Evolutionary conservation across 1,140 invertebrate species (phyloP).

Genomic region (Nilaparvata lugens): DNA sequence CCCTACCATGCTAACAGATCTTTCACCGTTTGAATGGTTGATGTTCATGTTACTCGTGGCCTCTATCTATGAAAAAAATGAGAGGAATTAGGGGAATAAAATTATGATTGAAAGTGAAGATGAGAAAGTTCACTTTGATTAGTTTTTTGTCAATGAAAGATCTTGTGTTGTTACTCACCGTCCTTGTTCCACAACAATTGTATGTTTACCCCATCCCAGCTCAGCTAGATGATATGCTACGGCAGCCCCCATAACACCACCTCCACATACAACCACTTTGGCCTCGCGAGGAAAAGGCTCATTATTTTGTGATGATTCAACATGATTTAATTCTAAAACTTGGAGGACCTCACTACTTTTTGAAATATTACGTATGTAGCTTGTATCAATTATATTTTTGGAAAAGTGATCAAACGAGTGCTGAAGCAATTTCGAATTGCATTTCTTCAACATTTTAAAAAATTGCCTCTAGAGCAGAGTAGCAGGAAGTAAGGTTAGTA

Average conservation of each 20-base stretch:
- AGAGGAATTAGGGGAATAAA: not conserved
- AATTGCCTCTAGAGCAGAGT: no score
- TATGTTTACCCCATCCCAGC: conserved; percentile 71
- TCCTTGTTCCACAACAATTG: conserved; percentile 78
- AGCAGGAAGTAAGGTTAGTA: no score
- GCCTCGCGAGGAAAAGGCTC: conserved; percentile 33
- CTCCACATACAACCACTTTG: conserved; percentile 82
- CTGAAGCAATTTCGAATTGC: not conserved
- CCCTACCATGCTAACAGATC: no score
- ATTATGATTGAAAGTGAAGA: not conserved
- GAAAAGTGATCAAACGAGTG: not conserved
- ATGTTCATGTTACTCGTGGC: no score
- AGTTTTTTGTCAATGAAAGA: not conserved
- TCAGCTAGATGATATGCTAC: conserved; percentile 88
- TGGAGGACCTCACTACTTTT: not conserved
- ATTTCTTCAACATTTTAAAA: no score
- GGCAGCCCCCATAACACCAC: conserved; percentile 86
- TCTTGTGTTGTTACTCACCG: conserved; percentile 38
- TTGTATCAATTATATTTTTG: not conserved
- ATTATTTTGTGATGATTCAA: not conserved
- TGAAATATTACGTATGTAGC: not conserved
- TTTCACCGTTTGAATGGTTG: no score
- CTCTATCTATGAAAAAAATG: no score
- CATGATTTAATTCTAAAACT: not conserved
- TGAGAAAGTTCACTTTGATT: not conserved